A percentile compares a stretch with the other conserved stretches of the same genome.
These are phyloP conservation scores for Lepus timidus DNA, from an alignment of 2,113 vertebrate species.

Conservation along the genomic window DNA sequence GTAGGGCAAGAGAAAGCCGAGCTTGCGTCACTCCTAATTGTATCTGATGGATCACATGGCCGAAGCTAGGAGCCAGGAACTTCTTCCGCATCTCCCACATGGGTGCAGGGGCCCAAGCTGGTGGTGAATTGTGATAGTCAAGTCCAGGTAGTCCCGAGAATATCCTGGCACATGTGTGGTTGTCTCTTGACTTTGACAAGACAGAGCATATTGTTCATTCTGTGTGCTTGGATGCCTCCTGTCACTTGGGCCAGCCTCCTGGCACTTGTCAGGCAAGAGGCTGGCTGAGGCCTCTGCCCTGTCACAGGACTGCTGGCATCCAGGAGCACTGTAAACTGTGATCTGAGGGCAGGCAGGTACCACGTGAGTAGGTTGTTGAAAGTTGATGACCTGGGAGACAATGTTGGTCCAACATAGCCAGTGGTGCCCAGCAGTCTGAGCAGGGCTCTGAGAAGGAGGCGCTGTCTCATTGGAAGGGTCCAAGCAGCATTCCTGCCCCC, in stretches of 20 bases:
- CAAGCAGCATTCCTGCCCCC: background rate
- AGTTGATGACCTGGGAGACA: background rate
- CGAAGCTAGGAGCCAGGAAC: no score
- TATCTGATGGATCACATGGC: conserved; percentile 9
- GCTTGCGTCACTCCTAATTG: conserved; percentile 52
- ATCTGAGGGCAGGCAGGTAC: background rate
- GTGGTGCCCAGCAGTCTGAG: background rate
- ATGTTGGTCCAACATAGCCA: background rate
- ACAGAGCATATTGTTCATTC: background rate
- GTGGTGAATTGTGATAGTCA: background rate
- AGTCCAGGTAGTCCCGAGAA: background rate
- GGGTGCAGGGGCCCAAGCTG: no score
- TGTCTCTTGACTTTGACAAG: background rate
- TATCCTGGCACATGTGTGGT: background rate
- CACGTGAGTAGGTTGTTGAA: background rate
- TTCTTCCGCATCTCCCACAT: no score
- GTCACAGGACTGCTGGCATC: fast-evolving
- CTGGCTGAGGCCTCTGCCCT: background rate
- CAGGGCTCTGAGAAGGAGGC: background rate
- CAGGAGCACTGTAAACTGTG: background rate
- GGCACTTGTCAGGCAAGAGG: background rate
- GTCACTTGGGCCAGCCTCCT: background rate
- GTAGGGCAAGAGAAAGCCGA: conserved; percentile 40
- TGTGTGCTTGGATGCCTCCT: background rate
- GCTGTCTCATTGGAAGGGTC: background rate